Evolutionary conservation across 2,888 invertebrate species (phyloP).

Genomic region (Pheosia tremula): DNA sequence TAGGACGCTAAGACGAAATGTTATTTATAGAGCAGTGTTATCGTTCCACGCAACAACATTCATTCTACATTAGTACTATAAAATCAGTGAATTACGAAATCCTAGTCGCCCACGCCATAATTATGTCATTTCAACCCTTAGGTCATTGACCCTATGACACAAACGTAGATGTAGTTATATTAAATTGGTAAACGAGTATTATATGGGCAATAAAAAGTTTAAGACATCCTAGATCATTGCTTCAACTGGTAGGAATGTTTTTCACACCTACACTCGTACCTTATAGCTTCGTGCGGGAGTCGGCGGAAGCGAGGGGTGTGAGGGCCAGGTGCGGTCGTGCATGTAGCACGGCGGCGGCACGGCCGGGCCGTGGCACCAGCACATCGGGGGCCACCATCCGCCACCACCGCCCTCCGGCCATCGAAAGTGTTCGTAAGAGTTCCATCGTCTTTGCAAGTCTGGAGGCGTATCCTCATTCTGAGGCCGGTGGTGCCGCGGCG

Average conservation of each 20-base stretch:
- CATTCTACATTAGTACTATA: background rate
- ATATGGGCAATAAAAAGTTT: constrained; percentile 20
- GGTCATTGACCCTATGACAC: constrained; percentile 24
- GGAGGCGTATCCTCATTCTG: constrained; percentile 71
- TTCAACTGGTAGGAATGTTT: constrained; percentile 17
- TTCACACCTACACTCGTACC: constrained; percentile 62
- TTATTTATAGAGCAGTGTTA: background rate
- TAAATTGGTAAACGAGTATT: constrained; percentile 22
- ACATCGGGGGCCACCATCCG: constrained; percentile 78
- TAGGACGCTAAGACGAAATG: background rate
- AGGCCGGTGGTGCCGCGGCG: constrained; percentile 69
- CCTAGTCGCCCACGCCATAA: constrained; percentile 10
- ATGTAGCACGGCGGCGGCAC: constrained; percentile 76
- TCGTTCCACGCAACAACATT: background rate
- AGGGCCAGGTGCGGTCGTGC: constrained; percentile 79
- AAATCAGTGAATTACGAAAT: background rate
- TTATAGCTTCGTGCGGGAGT: constrained; percentile 66
- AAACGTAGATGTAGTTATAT: constrained; percentile 22
- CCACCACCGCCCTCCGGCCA: constrained; percentile 83
- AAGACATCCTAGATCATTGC: constrained; percentile 23
- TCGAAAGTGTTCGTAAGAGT: constrained; percentile 85
- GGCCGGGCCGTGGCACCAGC: constrained; percentile 78
- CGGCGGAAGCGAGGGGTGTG: constrained; percentile 75
- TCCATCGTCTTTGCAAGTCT: constrained; percentile 77
- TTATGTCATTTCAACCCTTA: constrained; percentile 17